phyloP scores from a whole-genome alignment of 2,113 vertebrate genomes.

The Axis porcinus region DNA sequence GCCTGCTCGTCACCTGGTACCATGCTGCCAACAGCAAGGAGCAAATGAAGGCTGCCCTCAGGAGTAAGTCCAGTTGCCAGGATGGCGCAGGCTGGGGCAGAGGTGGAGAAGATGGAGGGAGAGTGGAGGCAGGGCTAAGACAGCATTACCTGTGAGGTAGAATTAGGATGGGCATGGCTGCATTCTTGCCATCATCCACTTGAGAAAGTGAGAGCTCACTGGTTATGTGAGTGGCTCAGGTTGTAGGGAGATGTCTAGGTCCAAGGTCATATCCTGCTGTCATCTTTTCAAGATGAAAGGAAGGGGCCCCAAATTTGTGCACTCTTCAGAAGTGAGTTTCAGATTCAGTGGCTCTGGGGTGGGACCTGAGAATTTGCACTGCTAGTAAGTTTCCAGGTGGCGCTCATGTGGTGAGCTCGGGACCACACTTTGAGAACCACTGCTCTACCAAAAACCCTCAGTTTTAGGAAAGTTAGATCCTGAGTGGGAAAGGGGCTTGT shows the following conservation, averaged over 20 bases:
- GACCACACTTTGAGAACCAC: background rate
- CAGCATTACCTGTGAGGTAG: background rate
- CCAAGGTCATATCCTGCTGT: background rate
- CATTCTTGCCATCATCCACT: background rate
- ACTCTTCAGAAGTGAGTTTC: background rate
- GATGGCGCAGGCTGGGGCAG: too few relatives aligned
- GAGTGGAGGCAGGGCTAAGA: background rate
- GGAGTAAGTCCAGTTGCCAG: conserved; percentile 74
- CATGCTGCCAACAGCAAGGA: conserved; percentile 84
- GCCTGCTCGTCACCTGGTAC: conserved; percentile 86
- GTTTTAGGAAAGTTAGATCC: background rate
- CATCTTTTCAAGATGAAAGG: background rate
- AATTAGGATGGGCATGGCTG: background rate
- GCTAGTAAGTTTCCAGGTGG: background rate
- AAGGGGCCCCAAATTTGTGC: background rate
- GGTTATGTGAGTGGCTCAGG: background rate
- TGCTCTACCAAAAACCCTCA: background rate
- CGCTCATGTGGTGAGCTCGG: background rate
- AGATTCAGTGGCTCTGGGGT: background rate
- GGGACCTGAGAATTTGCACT: background rate
- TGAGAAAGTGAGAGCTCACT: background rate
- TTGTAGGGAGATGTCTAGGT: background rate
- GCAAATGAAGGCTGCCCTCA: conserved; percentile 81
- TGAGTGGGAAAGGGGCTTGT: background rate
- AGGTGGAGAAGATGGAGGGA: background rate